These are phyloP conservation scores for Drosophila baimaii DNA, from an alignment of 1,140 invertebrate genomes.

Conservation along the genomic window DNA sequence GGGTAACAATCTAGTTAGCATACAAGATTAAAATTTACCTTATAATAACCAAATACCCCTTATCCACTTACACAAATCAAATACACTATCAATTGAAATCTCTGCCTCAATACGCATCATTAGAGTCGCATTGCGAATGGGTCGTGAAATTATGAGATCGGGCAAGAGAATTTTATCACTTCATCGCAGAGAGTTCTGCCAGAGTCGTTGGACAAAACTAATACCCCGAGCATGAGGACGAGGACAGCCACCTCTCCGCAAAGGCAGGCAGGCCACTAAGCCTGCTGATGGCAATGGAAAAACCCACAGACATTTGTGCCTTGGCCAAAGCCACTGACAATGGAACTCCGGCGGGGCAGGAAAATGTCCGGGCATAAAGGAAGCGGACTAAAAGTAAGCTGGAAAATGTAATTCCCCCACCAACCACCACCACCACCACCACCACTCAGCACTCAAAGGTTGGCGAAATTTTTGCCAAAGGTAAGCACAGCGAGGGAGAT, in stretches of 20 bases:
- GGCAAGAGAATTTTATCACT: slow-evolving; percentile 35
- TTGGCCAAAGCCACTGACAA: slow-evolving; percentile 65
- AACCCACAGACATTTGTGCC: slow-evolving; percentile 63
- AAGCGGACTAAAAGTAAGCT: slow-evolving; percentile 71
- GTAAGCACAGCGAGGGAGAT: slow-evolving; percentile 29
- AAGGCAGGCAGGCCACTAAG: slow-evolving; percentile 41
- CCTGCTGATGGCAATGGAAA: slow-evolving; percentile 36
- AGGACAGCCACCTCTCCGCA: slow-evolving; percentile 22
- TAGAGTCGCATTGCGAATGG: slow-evolving; percentile 14
- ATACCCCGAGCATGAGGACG: slow-evolving; percentile 42
- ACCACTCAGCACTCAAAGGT: slow-evolving; percentile 6
- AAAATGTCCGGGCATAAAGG: slow-evolving; percentile 51
- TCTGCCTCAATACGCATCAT: slow-evolving; percentile 12
- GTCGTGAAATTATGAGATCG: slow-evolving; percentile 24
- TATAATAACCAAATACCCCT: neutral
- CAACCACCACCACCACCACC: neutral
- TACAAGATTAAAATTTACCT: neutral
- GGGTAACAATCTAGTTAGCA: neutral
- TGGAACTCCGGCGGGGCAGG: slow-evolving; percentile 54
- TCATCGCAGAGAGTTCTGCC: slow-evolving; percentile 28
- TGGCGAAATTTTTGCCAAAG: slow-evolving; percentile 49
- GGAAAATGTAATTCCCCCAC: slow-evolving; percentile 62
- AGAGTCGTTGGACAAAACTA: slow-evolving; percentile 32
- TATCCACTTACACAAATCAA: neutral
- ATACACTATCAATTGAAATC: slow-evolving; percentile 12